phyloP scores from a whole-genome alignment of 2,113 vertebrate species.

The Eptatretus burgeri region DNA sequence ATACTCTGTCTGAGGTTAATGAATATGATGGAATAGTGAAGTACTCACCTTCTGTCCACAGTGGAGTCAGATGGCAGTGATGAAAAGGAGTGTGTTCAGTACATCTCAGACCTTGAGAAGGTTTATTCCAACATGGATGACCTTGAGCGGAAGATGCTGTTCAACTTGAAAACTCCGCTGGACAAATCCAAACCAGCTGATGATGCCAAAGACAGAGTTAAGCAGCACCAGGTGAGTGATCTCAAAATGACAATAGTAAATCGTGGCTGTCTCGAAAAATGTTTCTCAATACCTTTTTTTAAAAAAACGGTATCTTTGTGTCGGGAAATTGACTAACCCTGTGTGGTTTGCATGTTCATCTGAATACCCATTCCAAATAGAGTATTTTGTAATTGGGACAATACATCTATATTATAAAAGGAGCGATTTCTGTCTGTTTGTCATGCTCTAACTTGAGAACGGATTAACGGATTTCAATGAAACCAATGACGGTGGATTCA shows the following conservation, averaged over 20 bases:
- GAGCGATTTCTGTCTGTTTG: no score
- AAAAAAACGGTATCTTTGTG: no score
- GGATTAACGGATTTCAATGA: no score
- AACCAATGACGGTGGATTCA: no score
- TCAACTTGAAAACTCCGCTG: conserved; percentile 42
- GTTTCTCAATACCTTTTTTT: neutral
- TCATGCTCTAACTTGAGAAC: no score
- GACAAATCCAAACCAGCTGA: conserved; percentile 48
- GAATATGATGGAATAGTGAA: neutral
- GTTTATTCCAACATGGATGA: conserved; percentile 43
- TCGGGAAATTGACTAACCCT: neutral
- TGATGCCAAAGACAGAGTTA: conserved; percentile 45
- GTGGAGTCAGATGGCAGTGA: conserved; percentile 10
- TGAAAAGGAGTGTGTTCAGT: conserved; percentile 49
- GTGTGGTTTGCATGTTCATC: conserved; percentile 6
- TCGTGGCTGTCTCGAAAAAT: neutral
- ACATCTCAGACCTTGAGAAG: conserved; percentile 57
- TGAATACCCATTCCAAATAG: neutral
- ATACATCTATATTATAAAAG: no score
- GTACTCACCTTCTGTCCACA: neutral
- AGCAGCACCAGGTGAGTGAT: conserved; percentile 36
- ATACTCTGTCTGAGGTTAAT: neutral
- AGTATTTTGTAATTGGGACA: neutral
- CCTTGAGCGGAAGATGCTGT: conserved; percentile 50
- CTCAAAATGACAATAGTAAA: neutral